These are phyloP conservation scores for Metaphire vulgaris DNA, from an alignment of 1,140 invertebrate species.

Conservation along the genomic window DNA sequence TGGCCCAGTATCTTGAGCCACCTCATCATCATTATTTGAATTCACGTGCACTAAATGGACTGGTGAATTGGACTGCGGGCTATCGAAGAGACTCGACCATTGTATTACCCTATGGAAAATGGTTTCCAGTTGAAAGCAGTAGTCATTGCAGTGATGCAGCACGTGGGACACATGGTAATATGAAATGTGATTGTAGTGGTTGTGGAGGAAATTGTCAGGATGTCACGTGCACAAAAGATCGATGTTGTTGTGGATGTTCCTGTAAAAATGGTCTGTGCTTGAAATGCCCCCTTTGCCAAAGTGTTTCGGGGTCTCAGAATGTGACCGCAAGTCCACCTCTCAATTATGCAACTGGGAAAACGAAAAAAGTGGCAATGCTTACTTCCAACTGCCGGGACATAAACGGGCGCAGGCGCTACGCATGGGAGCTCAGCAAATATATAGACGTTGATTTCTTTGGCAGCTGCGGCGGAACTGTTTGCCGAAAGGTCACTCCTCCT, in stretches of 20 bases:
- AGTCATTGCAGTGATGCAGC: no score
- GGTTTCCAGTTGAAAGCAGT: slow-evolving; percentile 60
- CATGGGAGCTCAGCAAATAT: slow-evolving; percentile 28
- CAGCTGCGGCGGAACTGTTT: slow-evolving; percentile 31
- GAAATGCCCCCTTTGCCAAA: background rate
- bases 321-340: background rate
- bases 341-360: slow-evolving; percentile 23
- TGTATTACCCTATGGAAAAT: slow-evolving; percentile 85
- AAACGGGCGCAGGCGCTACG: slow-evolving; percentile 29
- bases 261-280: background rate
- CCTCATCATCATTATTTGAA: background rate
- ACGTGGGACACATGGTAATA: no score
- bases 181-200: background rate
- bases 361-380: slow-evolving; percentile 28
- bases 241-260: background rate
- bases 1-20: background rate
- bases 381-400: slow-evolving; percentile 27
- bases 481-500: background rate
- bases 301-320: background rate
- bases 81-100: slow-evolving; percentile 84
- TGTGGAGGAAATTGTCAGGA: background rate
- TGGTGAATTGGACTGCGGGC: slow-evolving; percentile 74
- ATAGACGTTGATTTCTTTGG: slow-evolving; percentile 36
- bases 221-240: background rate
- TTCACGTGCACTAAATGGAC: background rate